Percentiles rank a stretch among this genome's conserved stretches.
These are phyloP conservation scores for Lophochroa leadbeateri DNA, from an alignment of 2,113 vertebrate species.

Conservation along the genomic window DNA sequence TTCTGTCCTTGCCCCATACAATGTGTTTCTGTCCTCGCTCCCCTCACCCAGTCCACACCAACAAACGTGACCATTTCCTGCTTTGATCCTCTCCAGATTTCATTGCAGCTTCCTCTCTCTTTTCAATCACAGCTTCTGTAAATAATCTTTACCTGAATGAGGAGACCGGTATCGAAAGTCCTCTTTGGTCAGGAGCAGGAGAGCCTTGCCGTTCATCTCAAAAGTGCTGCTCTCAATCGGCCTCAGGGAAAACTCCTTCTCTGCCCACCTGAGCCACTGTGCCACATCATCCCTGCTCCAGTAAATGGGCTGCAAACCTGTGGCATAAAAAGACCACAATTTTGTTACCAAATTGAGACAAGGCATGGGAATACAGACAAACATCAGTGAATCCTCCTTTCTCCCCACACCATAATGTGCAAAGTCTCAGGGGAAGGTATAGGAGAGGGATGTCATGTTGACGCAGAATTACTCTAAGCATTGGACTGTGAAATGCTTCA, in stretches of 20 bases:
- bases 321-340: not conserved
- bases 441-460: not conserved
- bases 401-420: not conserved
- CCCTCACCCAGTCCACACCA: not conserved
- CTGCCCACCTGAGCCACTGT: slow-evolving; percentile 97
- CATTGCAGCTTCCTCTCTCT: not conserved
- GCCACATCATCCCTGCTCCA: slow-evolving; percentile 96
- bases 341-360: not conserved
- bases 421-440: not conserved
- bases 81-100: not conserved
- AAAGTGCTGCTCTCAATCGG: slow-evolving; percentile 92
- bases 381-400: not conserved
- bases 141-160: slow-evolving; percentile 86
- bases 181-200: slow-evolving; percentile 98
- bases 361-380: not conserved
- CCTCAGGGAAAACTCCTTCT: slow-evolving; percentile 92
- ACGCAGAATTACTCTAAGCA: not conserved
- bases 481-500: not conserved
- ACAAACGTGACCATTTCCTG: not conserved
- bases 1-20: not conserved
- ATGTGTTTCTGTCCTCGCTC: not conserved
- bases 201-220: slow-evolving; percentile 98
- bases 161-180: slow-evolving; percentile 97
- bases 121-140: not conserved
- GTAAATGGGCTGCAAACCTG: slow-evolving; percentile 92